Conservation (phyloP, 1,140 invertebrate genomes). For the Trichoplusia ni region DNA sequence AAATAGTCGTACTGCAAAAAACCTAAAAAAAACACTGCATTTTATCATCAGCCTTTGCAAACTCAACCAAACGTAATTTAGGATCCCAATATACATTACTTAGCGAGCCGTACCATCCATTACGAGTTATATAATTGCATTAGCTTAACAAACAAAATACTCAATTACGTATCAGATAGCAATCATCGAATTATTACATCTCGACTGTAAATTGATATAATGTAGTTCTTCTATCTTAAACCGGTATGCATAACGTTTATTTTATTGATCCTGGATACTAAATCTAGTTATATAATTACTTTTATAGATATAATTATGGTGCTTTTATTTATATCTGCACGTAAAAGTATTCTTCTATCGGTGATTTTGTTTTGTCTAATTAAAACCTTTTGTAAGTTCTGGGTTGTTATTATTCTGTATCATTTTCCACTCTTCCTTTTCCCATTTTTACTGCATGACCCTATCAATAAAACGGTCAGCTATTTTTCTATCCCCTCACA, state of each 20-base stretch:
- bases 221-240: not conserved
- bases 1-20: too few species aligned
- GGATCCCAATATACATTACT: too few species aligned
- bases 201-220: constrained; percentile 5
- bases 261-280: not conserved
- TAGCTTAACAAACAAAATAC: constrained; percentile 1
- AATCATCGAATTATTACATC: not conserved
- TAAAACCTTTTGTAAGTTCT: too few species aligned
- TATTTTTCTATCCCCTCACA: constrained; percentile 11
- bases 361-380: too few species aligned
- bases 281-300: constrained; percentile 1
- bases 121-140: not conserved
- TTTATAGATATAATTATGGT: not conserved
- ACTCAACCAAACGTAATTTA: too few species aligned
- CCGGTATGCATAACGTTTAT: constrained; percentile 7
- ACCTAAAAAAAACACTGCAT: too few species aligned
- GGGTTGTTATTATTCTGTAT: too few species aligned
- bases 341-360: too few species aligned
- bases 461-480: not conserved
- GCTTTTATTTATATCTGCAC: too few species aligned
- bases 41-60: too few species aligned
- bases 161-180: not conserved
- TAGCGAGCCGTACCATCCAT: too few species aligned
- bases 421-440: constrained; percentile 3
- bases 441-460: constrained; percentile 13